A percentile compares a stretch with the other conserved stretches of the same genome.
phyloP scores from a whole-genome alignment of 2,797 vertebrate genomes.

The Phrynocephalus guinanensis region DNA sequence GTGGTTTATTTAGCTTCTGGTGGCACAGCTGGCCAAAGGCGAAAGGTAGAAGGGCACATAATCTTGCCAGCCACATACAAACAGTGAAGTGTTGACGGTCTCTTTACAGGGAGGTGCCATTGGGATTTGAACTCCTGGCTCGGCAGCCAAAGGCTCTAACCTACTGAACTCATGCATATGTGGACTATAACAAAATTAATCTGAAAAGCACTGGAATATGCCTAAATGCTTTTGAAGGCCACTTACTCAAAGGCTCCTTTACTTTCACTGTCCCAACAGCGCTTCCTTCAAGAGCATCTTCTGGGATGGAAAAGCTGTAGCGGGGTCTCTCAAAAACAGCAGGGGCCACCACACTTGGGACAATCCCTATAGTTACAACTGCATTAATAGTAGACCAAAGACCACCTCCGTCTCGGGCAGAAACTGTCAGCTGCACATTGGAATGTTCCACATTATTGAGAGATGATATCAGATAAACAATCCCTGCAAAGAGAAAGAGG shows the following conservation, averaged over 20 bases:
- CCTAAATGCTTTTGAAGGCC: neutral
- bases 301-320: conserved; percentile 86
- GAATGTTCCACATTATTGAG: conserved; percentile 80
- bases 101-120: no score
- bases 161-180: no score
- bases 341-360: conserved; percentile 80
- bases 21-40: no score
- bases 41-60: no score
- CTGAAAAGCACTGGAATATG: conserved; percentile 1
- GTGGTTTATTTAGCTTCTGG: no score
- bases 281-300: conserved; percentile 82
- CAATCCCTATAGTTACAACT: conserved; percentile 83
- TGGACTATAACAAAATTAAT: neutral
- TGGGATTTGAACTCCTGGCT: no score
- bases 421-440: conserved; percentile 79
- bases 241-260: conserved; percentile 82
- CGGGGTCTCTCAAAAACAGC: conserved; percentile 86
- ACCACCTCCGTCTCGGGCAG: conserved; percentile 86
- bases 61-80: no score
- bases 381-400: conserved; percentile 80
- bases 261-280: conserved; percentile 85
- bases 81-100: no score
- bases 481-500: conserved; percentile 77
- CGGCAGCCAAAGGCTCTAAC: no score
- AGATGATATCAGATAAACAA: conserved; percentile 84